Evolutionary conservation across 2,888 invertebrate species (phyloP), one percentile per base, ranked within the genome.

Genomic region (Cynaeus angustus): DNA sequence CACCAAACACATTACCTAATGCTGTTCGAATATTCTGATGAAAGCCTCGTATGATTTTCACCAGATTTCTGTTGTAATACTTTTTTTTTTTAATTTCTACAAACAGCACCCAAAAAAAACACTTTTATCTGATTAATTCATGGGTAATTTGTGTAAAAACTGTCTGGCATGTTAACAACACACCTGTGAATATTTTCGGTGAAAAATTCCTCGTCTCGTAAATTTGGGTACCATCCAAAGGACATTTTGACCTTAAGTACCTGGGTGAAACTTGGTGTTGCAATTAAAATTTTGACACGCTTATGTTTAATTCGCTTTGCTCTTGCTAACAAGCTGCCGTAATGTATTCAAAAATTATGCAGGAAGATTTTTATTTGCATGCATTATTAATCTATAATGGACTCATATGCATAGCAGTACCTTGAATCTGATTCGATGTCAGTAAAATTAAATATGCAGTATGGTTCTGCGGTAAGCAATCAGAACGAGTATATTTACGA

Each of bases 331-430:
- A 33, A 65, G 53, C 65, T 52, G 62, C 62, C 16, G 43, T 65
- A 65, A 65, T 65, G 53, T 65, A 65, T 65, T 65, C 65, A 65
- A 55, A 26, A 65, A 53, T 65, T 65, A 65, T 65, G 65, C 65
- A 53, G 9, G 33, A 43, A 53, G 30, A 50, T 62, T 65, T 65
- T 65, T 65, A 65, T 65, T 53, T 53, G 41, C 65, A 65, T 65
- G 65, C 65, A 65, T 65, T 65, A 65, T 65, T 65, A 65, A 65
- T 65, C 16, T 12, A 55, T 45, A 48, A 45, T 45, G 21, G 38
- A 45, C 45, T 53, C 50, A 62, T 62, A 52, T 50, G 50, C 50
- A 59, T 59, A 45, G 45, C 28, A 41, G 41, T 52, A 41, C 62
- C 62, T 64, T 50, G 62, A 64, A 64, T 64, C 45, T 65, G 65